A percentile compares a stretch with the other conserved stretches of the same genome.
phyloP scores from a whole-genome alignment of 2,113 vertebrate genomes.

The Gallinago paraguaiae region DNA sequence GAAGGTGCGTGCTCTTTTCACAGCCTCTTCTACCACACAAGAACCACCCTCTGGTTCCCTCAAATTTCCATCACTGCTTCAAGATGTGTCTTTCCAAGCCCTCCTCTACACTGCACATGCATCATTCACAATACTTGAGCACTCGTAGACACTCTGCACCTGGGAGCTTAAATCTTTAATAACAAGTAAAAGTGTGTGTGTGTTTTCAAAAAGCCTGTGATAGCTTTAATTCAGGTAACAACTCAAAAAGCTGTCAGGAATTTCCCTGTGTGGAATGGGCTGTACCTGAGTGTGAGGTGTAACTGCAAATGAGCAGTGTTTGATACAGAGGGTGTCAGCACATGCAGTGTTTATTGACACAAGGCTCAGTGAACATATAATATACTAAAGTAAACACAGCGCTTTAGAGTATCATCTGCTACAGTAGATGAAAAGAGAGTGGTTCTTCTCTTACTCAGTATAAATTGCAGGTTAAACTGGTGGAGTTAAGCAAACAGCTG shows the following conservation, averaged over 20 bases:
- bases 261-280: background rate
- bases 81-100: background rate
- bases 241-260: background rate
- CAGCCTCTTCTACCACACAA: background rate
- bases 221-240: background rate
- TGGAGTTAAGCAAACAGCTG: background rate
- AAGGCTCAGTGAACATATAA: background rate
- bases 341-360: background rate
- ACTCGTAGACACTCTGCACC: background rate
- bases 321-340: background rate
- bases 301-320: background rate
- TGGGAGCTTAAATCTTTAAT: background rate
- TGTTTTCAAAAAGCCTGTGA: background rate
- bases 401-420: background rate
- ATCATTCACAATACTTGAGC: background rate
- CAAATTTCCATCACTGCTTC: background rate
- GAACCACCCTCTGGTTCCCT: background rate
- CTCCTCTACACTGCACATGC: background rate
- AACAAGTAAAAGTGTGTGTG: background rate
- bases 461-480: background rate
- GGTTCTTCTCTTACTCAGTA: background rate
- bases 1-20: background rate
- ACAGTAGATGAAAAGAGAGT: background rate
- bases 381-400: background rate
- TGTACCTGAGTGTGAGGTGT: no score